Evolutionary conservation across 2,113 vertebrate species (phyloP), one percentile per base, ranked within the genome.

Genomic region (Apteryx mantelli): DNA sequence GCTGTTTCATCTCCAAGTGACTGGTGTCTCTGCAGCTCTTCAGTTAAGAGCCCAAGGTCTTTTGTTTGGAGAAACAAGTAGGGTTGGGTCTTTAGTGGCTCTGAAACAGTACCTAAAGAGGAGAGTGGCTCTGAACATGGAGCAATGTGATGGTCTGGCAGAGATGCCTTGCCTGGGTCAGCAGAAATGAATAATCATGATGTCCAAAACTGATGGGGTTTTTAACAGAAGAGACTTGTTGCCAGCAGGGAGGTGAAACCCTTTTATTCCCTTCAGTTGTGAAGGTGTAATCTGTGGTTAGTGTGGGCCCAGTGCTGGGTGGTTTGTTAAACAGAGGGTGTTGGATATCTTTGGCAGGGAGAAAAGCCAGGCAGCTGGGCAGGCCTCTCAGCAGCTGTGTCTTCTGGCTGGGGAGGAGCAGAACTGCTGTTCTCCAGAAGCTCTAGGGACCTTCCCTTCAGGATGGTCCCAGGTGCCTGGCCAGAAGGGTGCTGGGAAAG

Each of bases 11-110:
- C 56, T 52, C 44, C 32, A 20, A 77, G 17, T 3, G 24, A 36
- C 46, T 9, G 22, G 38, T 80, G 60, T 34, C 73, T 40, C 82
- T 61, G 64, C 44, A 74, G 64, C 44, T 46, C 60, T 38, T 78
- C 0, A 0, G 2, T 56, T 46, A 74, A 58, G 69, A 71, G 34
- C 10, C 14, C 36, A 36, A 7, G 61, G 38, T 2, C 15, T 36
- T 88, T 70, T 63, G 8, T 36, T 70, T 86, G 42, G 76, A 61
- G 70, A 55, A 92, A 38, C 6, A n/a, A 42, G 10, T 11, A 65
- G 19, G 9, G 12, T 36, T 84, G 17, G 28, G 69, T 20, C 7
- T 38, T 53, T 36, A 8, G 15, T 81, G 56, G 75, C 13, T 70
- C 34, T 30, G 38, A 64, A 84, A 44, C 32, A 38, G 40, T 32